phyloP scores from a whole-genome alignment of 2,113 vertebrate genomes.

The Lamprotornis superbus region DNA sequence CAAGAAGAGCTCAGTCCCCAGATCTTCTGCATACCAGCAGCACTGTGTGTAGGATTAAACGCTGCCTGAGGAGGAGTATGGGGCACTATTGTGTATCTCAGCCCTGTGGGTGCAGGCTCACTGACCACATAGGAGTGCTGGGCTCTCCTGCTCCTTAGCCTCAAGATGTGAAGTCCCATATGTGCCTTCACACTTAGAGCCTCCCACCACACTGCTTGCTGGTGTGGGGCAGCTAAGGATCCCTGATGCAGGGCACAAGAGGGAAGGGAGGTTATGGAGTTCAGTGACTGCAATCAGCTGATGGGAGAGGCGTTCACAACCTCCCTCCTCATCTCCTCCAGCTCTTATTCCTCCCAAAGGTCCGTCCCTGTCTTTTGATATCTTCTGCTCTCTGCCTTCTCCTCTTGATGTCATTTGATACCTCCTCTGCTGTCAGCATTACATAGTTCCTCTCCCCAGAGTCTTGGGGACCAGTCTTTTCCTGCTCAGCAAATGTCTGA shows the following conservation, averaged over 20 bases:
- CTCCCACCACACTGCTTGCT: accelerated
- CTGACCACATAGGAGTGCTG: not conserved
- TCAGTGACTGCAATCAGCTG: not conserved
- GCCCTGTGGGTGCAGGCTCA: not conserved
- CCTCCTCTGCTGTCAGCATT: not conserved
- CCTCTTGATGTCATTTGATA: not conserved
- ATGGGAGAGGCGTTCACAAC: not conserved
- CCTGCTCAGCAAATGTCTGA: not conserved
- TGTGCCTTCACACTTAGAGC: not conserved
- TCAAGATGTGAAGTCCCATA: not conserved
- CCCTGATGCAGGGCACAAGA: not conserved
- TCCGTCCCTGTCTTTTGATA: not conserved
- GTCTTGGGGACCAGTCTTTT: not conserved
- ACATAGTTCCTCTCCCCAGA: not conserved
- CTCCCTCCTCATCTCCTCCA: not conserved
- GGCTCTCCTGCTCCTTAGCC: not conserved
- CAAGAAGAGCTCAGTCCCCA: not conserved
- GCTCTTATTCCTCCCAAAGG: not conserved
- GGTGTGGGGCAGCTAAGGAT: not conserved
- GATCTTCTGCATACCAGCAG: not conserved
- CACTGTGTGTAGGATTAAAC: not conserved
- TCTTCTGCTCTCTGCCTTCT: not conserved
- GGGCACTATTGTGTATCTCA: not conserved
- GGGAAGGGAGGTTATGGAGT: not conserved
- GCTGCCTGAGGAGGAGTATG: not conserved